Base-by-base conservation (phyloP, 2,113 vertebrate species). In the Puffinus mauretanicus region DNA sequence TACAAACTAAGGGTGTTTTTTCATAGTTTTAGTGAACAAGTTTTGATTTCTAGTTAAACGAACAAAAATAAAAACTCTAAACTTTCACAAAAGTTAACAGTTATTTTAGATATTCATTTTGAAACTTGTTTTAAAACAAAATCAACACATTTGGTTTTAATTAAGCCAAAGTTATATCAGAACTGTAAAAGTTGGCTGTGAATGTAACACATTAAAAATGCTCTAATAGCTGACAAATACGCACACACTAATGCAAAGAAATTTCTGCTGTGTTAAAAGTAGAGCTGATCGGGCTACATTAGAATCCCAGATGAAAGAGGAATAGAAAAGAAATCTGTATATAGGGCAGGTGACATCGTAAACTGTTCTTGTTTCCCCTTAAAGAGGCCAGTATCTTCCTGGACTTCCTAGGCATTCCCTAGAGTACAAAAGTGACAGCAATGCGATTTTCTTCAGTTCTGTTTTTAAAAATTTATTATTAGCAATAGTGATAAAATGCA, bases 341-440 rank as follows among this genome's bases (percentile, higher is more conserved):
- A n/a, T 1, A 72, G 19, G 51, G 19, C 44, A 91, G n/a, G 27
- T 46, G 46, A 69, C 27, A 58, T 6, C 0, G 0, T 22, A 46
- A 61, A 55, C 6, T 6, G 3, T 22, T 85, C 34, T 42, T 72
- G 7, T 13, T 73, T 51, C 57, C 40, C 30, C 40, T 57, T 66
- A 22, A 4, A 13, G 11, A 60, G 18, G 19, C 11, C 15, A 52
- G 36, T 52, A 76, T 30, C 29, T 72, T 64, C 30, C 14, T 17
- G 38, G 64, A 46, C 30, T 94, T 73, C n/a, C 40, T 21, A 54
- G 6, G 21, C 51, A 13, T 55, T 92, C 36, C 69, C 25, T 24
- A 47, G 11, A 72, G 16, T 3, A 64, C 7, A n/a, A 34, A 49
- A 80, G 7, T 16, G 11, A 69, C 17, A 87, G 11, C 16, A 51